These are phyloP conservation scores for Ceraclea dissimilis DNA, from an alignment of 2,888 invertebrate species.

Conservation along the genomic window DNA sequence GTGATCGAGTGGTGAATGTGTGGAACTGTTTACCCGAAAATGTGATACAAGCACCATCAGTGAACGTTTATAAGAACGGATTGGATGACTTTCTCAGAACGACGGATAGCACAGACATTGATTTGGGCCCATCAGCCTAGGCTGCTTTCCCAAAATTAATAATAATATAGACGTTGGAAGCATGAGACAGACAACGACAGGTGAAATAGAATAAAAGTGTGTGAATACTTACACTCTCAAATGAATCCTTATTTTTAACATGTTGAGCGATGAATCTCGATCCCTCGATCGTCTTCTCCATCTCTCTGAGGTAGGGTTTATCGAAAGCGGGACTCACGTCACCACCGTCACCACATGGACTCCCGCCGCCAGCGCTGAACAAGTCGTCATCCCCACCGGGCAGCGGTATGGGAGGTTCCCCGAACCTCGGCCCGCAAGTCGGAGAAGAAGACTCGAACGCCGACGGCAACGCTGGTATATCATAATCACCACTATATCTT, in stretches of 20 bases:
- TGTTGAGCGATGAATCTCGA: slow-evolving; percentile 93
- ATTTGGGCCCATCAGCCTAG: no score
- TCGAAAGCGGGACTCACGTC: slow-evolving; percentile 73
- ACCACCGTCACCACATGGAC: slow-evolving; percentile 52
- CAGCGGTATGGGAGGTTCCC: slow-evolving; percentile 60
- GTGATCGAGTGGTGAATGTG: no score
- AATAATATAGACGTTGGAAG: no score
- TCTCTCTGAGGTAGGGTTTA: slow-evolving; percentile 72
- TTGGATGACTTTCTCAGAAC: no score
- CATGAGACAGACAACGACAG: no score
- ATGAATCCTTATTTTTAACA: slow-evolving; percentile 89
- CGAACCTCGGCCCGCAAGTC: slow-evolving; percentile 52
- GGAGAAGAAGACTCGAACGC: slow-evolving; percentile 61
- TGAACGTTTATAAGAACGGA: no score
- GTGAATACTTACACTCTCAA: slow-evolving; percentile 84
- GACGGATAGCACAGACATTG: no score
- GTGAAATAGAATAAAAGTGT: no score
- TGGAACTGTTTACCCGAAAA: no score
- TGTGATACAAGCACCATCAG: no score
- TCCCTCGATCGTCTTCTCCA: slow-evolving; percentile 88
- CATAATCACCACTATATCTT: slow-evolving; percentile 63
- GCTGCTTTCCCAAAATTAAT: no score
- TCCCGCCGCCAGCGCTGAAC: slow-evolving; percentile 65
- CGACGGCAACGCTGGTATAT: slow-evolving; percentile 54
- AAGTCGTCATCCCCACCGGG: slow-evolving; percentile 78